Evolutionary conservation across 1,140 invertebrate species (phyloP), one percentile per base, ranked within the genome.

Genomic region (Zelostemma sp.): DNA sequence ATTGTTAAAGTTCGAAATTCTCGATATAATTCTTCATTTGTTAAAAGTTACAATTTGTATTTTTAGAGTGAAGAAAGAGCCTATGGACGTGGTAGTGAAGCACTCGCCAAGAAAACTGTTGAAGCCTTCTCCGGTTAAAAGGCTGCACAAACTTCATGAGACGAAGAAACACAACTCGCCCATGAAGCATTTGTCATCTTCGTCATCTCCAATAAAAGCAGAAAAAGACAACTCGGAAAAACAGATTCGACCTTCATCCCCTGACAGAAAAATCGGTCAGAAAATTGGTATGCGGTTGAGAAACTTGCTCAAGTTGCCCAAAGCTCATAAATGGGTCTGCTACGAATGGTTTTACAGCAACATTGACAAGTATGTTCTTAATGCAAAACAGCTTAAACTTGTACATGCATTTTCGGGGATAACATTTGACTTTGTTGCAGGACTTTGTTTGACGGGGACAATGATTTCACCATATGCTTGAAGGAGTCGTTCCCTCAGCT

Each of bases 281-380:
- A 90, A 92, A 73, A 95, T 97, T 74, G 96, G 96, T 1, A 90
- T 96, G 83, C 87, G 95, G 66, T 86, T 99, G 33, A 89, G 96
- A 72, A 99, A 99, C 87, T 88, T 99, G n/a, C 87, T 99, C 0
- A 99, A 99, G 86, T 85, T 99, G 67, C 97, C 98, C 0, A 99
- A 99, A 87, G 97, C 97, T 15, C 97, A 99, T 83, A 97, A 97
- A 87, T 99, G 97, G 96, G 96, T 99, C 1, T 98, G 96, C 80
- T 98, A 97, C 85, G 98, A 99, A 83, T 99, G 97, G 92, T 99
- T 99, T 86, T 99, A 99, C 81, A 99, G 97, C 73, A 98, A 98
- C 79, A 93, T 99, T 72, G 97, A 99, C 83, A 89, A 90, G 90
- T 92, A 86, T 82, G 88, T 86, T 69, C 11, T 35, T 35, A 1